Evolutionary conservation across 2,797 vertebrate genomes (phyloP).

Genomic region (Phalloptychus januarius): DNA sequence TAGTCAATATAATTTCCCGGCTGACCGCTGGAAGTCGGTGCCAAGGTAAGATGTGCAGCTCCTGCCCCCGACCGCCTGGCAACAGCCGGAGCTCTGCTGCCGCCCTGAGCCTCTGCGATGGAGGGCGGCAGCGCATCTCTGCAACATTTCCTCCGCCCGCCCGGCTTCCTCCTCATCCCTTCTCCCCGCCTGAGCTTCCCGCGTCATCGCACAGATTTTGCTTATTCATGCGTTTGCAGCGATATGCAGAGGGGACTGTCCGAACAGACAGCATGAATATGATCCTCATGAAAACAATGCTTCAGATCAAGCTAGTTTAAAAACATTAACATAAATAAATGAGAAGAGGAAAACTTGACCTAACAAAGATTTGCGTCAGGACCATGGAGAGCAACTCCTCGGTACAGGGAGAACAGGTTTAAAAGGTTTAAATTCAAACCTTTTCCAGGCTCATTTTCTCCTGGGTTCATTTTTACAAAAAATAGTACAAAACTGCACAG

Average conservation of each 20-base stretch:
- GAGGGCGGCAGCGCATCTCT: conserved; percentile 68
- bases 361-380: conserved; percentile 44
- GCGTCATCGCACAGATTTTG: conserved; percentile 73
- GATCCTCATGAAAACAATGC: not conserved
- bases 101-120: conserved; percentile 47
- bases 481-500: not conserved
- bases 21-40: conserved; percentile 20
- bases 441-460: not conserved
- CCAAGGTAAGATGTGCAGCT: conserved; percentile 20
- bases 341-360: not conserved
- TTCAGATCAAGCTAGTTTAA: not conserved
- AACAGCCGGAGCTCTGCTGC: conserved; percentile 59
- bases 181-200: conserved; percentile 32
- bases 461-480: not conserved
- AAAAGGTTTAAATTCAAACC: not conserved
- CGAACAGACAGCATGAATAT: not conserved
- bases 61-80: conserved; percentile 45
- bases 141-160: conserved; percentile 53
- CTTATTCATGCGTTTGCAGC: conserved; percentile 67
- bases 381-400: conserved; percentile 67
- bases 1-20: conserved; percentile 18
- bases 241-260: conserved; percentile 15
- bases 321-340: not conserved
- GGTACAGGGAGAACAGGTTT: too few relatives aligned
- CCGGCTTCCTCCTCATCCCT: conserved; percentile 30